Base-by-base conservation (phyloP, 1,140 invertebrate species). In the Medauroidea extradentata region DNA sequence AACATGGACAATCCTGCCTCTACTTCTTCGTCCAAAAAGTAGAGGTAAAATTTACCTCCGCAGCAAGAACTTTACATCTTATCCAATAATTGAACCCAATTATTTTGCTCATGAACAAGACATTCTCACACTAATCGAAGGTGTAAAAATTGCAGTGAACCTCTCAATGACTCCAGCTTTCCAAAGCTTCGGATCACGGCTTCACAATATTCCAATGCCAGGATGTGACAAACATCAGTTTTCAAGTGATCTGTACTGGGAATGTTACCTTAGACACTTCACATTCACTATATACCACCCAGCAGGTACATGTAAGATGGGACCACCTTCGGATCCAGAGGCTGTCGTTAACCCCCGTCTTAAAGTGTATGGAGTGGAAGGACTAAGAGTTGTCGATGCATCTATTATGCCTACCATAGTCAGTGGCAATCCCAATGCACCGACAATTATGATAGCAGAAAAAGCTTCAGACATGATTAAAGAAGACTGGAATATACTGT, bases 281-380 rank as follows among this genome's bases (percentile, higher is more conserved):
- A 91, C 90, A 0, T 88, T 90, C 61, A 91, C 90, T 0, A 91
- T 93, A 42, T 93, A 93, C 67, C 90, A 94, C 79, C 90, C 89
- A 0, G 82, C 85, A 0, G 86, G 91, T 0, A 94, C 91, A 0
- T 89, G 87, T 63, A 93, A 91, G 72, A 94, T 94, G 93, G 93
- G 93, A 3, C 86, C 88, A 0, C 80, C 75, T 42, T 76, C 75
- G 39, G 91, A 94, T 70, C 78, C 81, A 0, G 83, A 81, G 0
- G 88, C 91, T 1, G 92, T 95, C 0, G 91, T 94, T 0, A 90
- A 94, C 74, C 82, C 86, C 0, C 76, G 89, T 41, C 70, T 93
- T 3, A 78, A 84, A 1, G 87, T 91, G 3, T 83, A 89, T 59
- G 88, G 88, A 0, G 81, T 91, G 0, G 80, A 83, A 1, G 85